A percentile compares a stretch with the other conserved stretches of the same genome.
These are phyloP conservation scores for Drosophila trapezifrons DNA, from an alignment of 1,140 invertebrate genomes.

Conservation along the genomic window DNA sequence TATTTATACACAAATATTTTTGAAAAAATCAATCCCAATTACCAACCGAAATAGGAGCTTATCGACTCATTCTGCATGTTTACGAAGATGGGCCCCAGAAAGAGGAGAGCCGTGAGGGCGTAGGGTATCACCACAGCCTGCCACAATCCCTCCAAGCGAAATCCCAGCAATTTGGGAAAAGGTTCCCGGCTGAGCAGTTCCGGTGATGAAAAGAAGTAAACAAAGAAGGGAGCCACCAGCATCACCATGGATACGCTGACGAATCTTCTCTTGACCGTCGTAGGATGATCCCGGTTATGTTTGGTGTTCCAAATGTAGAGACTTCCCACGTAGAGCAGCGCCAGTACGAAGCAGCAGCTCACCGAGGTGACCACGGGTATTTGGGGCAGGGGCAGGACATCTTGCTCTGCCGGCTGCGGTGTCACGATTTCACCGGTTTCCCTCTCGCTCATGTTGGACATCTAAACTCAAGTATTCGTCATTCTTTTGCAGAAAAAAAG, in stretches of 20 bases:
- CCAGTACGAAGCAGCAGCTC: conserved; percentile 89
- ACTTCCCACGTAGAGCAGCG: conserved; percentile 91
- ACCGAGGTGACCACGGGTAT: conserved; percentile 83
- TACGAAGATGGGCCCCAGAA: conserved; percentile 92
- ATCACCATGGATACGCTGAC: conserved; percentile 93
- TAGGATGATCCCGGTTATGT: conserved; percentile 92
- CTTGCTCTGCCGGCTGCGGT: not conserved
- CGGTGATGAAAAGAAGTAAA: conserved; percentile 89
- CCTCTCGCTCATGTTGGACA: conserved; percentile 47
- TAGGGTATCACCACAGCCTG: conserved; percentile 91
- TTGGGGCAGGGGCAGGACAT: conserved; percentile 62
- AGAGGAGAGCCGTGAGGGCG: conserved; percentile 92
- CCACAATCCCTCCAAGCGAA: conserved; percentile 90
- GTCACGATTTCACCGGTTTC: conserved; percentile 4
- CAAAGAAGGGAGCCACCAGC: conserved; percentile 90
- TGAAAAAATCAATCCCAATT: no score
- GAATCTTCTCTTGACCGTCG: conserved; percentile 94
- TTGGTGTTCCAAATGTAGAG: conserved; percentile 92
- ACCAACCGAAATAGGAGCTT: conserved; percentile 88
- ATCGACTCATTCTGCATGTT: conserved; percentile 89
- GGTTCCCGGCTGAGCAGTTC: conserved; percentile 86
- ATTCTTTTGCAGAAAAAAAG: conserved; percentile 30
- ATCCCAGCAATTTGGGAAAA: conserved; percentile 90
- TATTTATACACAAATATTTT: no score
- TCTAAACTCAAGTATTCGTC: conserved; percentile 43